Evolutionary conservation across 2,797 vertebrate genomes (phyloP), one percentile per base, ranked within the genome.

Genomic region (Bufotes viridis): DNA sequence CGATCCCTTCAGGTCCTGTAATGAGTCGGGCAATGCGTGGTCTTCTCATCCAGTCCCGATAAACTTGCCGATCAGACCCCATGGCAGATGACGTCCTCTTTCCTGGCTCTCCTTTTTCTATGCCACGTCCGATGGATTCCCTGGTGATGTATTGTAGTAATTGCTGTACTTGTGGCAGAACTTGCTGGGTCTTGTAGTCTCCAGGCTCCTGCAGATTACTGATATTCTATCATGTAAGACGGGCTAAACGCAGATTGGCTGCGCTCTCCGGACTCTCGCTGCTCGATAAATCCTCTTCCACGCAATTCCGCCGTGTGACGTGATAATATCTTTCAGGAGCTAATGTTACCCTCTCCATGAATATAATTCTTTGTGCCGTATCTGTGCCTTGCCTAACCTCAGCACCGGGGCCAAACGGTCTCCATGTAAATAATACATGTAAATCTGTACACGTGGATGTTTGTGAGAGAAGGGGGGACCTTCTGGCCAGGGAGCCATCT

Each of bases 311-410:
- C 55, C 69, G 29, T 69, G 69, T 84, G 82, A 60, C 53, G 67
- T 60, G 82, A 84, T 84, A 74, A 72, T 58, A 84, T 84, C 82
- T 84, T 55, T n/a, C 53, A n/a, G 82, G 26, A 57, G 82, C 82
- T 84, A 84, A 84, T 74, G 82, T 84, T 84, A 84, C 82, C 82
- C 67, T 84, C 82, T 74, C 70, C 34, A 69, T 84, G 67, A 84
- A 84, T 84, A 84, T 84, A 83, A 72, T 58, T 74, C 82, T 60
- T 84, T 84, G 82, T 74, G 67, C 69, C 2, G 51, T 74, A 74
- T 74, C 82, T 58, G 24, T 17, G 82, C 82, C 60, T 80, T 80
- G 57, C 78, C 65, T 83, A 70, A 83, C 81, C 81, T 83, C 81
- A 53, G 81, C n/a, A n/a, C 51, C 22, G 51, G 69, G 82, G 67